phyloP scores from a whole-genome alignment of 2,113 vertebrate species.

The Microcebus ravelobensis region DNA sequence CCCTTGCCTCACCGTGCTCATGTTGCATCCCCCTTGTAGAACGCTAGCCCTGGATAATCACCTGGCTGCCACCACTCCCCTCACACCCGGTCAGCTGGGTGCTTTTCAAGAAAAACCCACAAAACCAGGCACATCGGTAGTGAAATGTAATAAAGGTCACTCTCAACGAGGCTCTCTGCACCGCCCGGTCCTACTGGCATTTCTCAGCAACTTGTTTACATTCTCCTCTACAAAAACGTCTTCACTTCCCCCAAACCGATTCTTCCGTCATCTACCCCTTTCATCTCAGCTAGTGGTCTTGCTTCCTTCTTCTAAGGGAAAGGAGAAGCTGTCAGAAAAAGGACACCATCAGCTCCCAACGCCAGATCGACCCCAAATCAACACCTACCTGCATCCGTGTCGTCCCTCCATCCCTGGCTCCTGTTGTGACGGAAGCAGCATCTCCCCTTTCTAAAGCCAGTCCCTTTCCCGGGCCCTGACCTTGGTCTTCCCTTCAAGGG shows the following conservation, averaged over 20 bases:
- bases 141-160: neutral
- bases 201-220: neutral
- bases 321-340: neutral
- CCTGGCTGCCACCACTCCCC: neutral
- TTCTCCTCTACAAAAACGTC: neutral
- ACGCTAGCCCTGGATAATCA: neutral
- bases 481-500: neutral
- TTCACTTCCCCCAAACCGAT: neutral
- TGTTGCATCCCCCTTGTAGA: neutral
- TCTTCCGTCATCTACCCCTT: neutral
- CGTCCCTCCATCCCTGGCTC: neutral
- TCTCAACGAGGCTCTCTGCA: neutral
- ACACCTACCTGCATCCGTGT: rapidly evolving
- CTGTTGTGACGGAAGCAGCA: neutral
- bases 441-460: neutral
- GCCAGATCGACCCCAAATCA: neutral
- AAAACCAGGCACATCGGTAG: neutral
- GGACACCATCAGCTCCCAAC: neutral
- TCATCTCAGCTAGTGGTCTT: neutral
- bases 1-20: neutral
- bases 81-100: neutral
- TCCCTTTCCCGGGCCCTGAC: neutral
- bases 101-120: neutral
- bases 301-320: neutral
- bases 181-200: neutral